Evolutionary conservation across 1,140 invertebrate species (phyloP), one percentile per base, ranked within the genome.

Genomic region (Penaeus vannamei): DNA sequence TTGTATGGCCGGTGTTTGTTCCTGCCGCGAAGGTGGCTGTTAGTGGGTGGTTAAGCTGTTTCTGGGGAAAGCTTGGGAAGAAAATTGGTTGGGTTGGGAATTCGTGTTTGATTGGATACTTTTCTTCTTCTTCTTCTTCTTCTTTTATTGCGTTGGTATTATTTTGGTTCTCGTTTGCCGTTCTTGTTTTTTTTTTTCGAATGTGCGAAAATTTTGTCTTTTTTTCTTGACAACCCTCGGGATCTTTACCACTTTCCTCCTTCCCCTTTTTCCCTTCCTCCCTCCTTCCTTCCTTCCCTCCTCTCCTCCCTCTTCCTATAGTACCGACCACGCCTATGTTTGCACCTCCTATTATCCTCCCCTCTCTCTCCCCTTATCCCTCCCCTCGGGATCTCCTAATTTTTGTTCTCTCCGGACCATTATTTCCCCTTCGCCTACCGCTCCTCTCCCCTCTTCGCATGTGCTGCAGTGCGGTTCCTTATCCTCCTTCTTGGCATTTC

Each of bases 261-360:
- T 19, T 22, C 32, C 22, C 23, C 19, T 20, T 32, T 1, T 20
- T 17, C 19, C 32, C 32, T 22, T 14, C 17, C 66, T 14, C 2
- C 23, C 32, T 72, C 66, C 66, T 20, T 20, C 14, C 19, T 17
- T 2, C 66, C 2, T 2, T 22, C 32, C 2, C 20, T 72, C 2
- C 20, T 2, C 23, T 17, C 32, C n/a, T 72, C 69, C 29, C 93
- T 92, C 82, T 92, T 92, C 29, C n/a, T 72, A 72, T 17, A 32
- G 32, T 72, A 32, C 32, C n/a, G 14, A 19, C 66, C 66, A n/a
- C 66, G 66, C n/a, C 66, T 72, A 19, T 32, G 66, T 26, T 72
- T 32, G 32, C 66, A 72, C n/a, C n/a, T 72, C 66, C 12, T 72
- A 32, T 72, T n/a, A 26, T 72, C 66, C 66, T 72, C 66, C 66